phyloP scores from a whole-genome alignment of 1,140 invertebrate genomes.

The Orchestia grillus region DNA sequence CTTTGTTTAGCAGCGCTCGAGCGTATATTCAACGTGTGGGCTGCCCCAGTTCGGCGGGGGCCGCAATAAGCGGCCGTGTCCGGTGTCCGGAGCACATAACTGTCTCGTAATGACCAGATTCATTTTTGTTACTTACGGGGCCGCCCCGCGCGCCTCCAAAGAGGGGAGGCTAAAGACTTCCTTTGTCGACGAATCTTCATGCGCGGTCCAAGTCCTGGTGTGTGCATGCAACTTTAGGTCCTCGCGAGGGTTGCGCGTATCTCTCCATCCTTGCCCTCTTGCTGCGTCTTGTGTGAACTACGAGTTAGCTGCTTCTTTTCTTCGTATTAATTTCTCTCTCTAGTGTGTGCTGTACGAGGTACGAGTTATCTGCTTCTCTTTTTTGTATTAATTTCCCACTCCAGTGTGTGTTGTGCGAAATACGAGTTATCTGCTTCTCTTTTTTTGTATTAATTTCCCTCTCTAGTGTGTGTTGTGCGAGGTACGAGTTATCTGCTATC shows the following conservation, averaged over 20 bases:
- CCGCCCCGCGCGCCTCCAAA: neutral
- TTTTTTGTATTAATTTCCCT: neutral
- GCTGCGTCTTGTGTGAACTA: neutral
- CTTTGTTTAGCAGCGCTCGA: neutral
- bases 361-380: neutral
- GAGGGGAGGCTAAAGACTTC: constrained; percentile 5
- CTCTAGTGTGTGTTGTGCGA: no score
- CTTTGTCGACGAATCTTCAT: neutral
- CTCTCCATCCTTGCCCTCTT: neutral
- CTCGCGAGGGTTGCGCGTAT: neutral
- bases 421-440: neutral
- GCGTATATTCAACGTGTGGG: neutral
- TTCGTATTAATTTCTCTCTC: neutral
- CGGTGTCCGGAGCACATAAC: neutral
- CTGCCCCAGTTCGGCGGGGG: neutral
- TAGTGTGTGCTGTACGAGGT: neutral
- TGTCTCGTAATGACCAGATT: neutral
- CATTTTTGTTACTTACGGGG: neutral
- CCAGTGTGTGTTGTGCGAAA: neutral
- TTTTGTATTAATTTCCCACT: neutral
- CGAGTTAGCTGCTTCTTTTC: neutral
- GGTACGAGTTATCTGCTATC: no score
- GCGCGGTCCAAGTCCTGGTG: neutral
- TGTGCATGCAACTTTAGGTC: neutral
- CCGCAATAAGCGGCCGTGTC: neutral